Evolutionary conservation across 2,797 vertebrate species (phyloP).

Genomic region (Lepilemur septentrionalis): DNA sequence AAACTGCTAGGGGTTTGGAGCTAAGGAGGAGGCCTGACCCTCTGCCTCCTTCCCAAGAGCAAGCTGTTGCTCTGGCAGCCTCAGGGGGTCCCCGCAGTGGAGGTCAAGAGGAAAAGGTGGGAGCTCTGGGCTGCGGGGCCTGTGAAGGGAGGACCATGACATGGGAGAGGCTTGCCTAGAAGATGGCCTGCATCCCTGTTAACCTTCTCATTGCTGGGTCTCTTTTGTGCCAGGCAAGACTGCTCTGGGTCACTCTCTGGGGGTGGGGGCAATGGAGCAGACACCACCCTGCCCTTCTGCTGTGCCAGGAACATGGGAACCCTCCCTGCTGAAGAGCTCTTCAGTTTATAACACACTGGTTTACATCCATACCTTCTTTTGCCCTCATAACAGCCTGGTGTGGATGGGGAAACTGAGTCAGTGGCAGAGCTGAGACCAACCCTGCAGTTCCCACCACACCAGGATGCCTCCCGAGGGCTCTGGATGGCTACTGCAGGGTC

Average conservation of each 20-base stretch:
- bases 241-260: not conserved
- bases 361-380: no score
- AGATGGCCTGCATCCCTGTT: not conserved
- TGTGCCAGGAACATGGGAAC: not conserved
- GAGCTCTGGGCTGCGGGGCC: not conserved
- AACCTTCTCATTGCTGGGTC: not conserved
- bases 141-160: not conserved
- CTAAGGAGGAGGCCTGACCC: not conserved
- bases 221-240: not conserved
- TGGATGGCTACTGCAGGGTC: not conserved
- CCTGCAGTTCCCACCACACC: not conserved
- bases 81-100: fast-evolving
- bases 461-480: not conserved
- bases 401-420: not conserved
- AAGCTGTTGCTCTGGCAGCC: not conserved
- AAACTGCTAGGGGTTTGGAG: not conserved
- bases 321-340: not conserved
- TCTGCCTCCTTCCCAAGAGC: not conserved
- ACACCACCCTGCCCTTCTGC: not conserved
- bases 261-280: not conserved
- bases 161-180: not conserved
- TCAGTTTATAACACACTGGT: not conserved
- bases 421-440: not conserved
- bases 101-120: not conserved
- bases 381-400: not conserved